phyloP scores from a whole-genome alignment of 2,888 invertebrate genomes.

The Stenodema calcarata region DNA sequence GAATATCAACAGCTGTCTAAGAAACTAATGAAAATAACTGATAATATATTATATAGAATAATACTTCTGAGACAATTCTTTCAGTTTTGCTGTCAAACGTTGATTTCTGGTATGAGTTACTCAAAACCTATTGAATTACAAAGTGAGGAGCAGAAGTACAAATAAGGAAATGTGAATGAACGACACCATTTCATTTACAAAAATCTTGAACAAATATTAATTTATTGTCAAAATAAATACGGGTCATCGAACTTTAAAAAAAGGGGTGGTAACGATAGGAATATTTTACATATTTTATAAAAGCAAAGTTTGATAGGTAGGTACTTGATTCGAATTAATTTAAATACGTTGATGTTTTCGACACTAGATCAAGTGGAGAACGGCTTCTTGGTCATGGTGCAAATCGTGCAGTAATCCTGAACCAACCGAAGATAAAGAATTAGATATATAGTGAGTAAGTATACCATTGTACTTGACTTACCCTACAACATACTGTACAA shows the following conservation, averaged over 20 bases:
- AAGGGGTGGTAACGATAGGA: constrained; percentile 1
- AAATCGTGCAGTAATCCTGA: constrained; percentile 14
- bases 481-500: too few species aligned
- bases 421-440: background rate
- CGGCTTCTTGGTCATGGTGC: constrained; percentile 12
- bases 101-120: too few species aligned
- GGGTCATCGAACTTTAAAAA: constrained; percentile 24
- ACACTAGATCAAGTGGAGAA: background rate
- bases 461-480: too few species aligned
- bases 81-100: too few species aligned
- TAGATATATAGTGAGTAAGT: too few species aligned
- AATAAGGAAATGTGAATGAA: too few species aligned
- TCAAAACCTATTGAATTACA: too few species aligned
- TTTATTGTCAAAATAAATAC: constrained; percentile 15
- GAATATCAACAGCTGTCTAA: too few species aligned
- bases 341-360: background rate
- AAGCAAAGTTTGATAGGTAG: too few species aligned
- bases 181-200: background rate
- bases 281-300: background rate
- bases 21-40: too few species aligned
- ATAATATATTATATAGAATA: too few species aligned
- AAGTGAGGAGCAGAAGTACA: background rate
- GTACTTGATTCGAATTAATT: background rate
- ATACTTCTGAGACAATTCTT: too few species aligned
- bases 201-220: background rate